These are phyloP conservation scores for Baccha elongata DNA, from an alignment of 2,888 invertebrate genomes.

Conservation along the genomic window DNA sequence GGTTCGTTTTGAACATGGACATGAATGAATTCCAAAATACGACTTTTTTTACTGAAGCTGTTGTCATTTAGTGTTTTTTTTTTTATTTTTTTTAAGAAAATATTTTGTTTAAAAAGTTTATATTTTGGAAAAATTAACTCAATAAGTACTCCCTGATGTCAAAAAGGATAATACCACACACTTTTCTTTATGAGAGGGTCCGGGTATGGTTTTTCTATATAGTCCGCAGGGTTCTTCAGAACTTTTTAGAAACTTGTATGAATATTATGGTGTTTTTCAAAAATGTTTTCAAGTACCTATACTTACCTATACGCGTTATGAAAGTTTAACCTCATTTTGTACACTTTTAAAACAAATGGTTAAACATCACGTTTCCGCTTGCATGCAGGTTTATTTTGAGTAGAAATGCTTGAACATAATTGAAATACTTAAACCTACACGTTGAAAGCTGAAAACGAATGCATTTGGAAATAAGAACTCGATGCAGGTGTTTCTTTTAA, in stretches of 20 bases:
- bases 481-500: constrained; percentile 13
- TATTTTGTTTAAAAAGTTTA: too few species aligned
- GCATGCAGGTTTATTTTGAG: not conserved
- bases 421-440: not conserved
- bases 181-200: too few species aligned
- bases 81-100: not conserved
- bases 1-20: not conserved
- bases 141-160: too few species aligned
- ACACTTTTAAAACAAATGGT: constrained; percentile 15
- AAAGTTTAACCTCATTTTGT: not conserved
- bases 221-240: too few species aligned
- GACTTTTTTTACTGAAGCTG: not conserved
- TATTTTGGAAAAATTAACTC: too few species aligned
- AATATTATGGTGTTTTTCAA: not conserved
- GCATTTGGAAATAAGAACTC: not conserved
- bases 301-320: not conserved
- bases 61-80: not conserved
- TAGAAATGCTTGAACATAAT: not conserved
- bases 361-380: constrained; percentile 32
- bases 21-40: not conserved
- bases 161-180: too few species aligned
- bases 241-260: too few species aligned
- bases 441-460: not conserved
- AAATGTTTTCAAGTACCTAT: not conserved
- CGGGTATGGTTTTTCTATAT: too few species aligned